Conservation (phyloP, 1,140 invertebrate species). For the Tetraneura akinire region DNA sequence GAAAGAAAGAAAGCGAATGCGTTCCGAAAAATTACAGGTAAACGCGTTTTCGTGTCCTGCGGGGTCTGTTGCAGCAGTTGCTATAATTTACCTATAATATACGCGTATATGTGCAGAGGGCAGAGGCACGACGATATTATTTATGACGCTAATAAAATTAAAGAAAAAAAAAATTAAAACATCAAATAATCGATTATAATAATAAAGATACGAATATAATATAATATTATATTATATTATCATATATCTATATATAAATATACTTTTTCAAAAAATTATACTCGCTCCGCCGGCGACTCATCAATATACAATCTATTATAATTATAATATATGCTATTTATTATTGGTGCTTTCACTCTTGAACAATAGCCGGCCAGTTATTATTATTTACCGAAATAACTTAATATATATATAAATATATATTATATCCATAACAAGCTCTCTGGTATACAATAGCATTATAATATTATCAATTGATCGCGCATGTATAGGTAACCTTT, state of each 20-base stretch:
- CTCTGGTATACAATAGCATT: no score
- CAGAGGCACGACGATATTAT: no score
- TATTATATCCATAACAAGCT: background rate
- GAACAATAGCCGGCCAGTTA: background rate
- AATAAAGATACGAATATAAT: background rate
- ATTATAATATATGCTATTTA: background rate
- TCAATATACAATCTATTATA: background rate
- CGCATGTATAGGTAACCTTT: no score
- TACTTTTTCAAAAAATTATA: no score
- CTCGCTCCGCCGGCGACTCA: background rate
- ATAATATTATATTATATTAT: background rate
- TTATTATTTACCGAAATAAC: conserved; percentile 1
- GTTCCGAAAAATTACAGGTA: conserved; percentile 34
- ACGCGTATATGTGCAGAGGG: no score
- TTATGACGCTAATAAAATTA: background rate
- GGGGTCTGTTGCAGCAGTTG: background rate
- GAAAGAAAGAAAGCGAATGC: conserved; percentile 40
- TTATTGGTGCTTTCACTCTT: conserved; percentile 13
- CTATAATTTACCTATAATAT: no score
- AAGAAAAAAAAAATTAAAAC: background rate
- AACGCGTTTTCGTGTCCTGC: conserved; percentile 16
- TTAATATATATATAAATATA: background rate
- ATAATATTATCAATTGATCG: no score
- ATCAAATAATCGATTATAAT: background rate
- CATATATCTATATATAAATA: no score